Evolutionary conservation across 2,888 invertebrate genomes (phyloP).

Genomic region (Amphipoea oculea): DNA sequence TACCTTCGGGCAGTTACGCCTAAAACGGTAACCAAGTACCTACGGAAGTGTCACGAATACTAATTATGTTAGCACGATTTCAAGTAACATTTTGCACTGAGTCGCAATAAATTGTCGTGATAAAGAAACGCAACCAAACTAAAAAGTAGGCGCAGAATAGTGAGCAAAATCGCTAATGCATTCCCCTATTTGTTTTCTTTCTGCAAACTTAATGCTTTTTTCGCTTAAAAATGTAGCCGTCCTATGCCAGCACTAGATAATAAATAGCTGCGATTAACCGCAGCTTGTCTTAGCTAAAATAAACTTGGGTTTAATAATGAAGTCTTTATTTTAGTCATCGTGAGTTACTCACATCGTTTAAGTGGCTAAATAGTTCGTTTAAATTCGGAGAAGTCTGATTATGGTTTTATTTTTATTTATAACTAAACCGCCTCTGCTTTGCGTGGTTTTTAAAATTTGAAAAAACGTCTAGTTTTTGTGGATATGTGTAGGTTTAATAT

Average conservation of each 20-base stretch:
- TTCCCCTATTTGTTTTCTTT: slow-evolving; percentile 53
- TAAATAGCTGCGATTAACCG: slow-evolving; percentile 60
- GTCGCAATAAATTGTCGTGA: slow-evolving; percentile 47
- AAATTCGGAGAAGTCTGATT: not conserved
- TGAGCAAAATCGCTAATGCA: slow-evolving; percentile 64
- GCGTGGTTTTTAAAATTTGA: not conserved
- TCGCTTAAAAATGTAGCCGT: slow-evolving; percentile 50
- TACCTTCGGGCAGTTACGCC: not conserved
- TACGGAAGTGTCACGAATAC: slow-evolving; percentile 5
- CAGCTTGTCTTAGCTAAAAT: slow-evolving; percentile 48
- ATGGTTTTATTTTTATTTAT: not conserved
- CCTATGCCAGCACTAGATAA: slow-evolving; percentile 54
- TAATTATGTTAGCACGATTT: slow-evolving; percentile 5
- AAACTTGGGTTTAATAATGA: slow-evolving; percentile 49
- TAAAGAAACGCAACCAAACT: slow-evolving; percentile 45
- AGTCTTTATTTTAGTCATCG: slow-evolving; percentile 23
- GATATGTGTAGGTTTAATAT: not conserved
- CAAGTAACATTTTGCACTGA: slow-evolving; percentile 12
- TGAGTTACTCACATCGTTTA: slow-evolving; percentile 15
- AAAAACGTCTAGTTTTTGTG: not conserved
- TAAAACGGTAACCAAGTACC: not conserved
- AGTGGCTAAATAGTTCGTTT: not conserved
- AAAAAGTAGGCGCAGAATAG: slow-evolving; percentile 47
- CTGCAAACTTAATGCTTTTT: slow-evolving; percentile 48
- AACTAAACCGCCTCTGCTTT: no score